Percentiles rank a stretch among this genome's conserved stretches.
Conservation (phyloP, 2,113 vertebrate species). For the Polyodon spathula region DNA sequence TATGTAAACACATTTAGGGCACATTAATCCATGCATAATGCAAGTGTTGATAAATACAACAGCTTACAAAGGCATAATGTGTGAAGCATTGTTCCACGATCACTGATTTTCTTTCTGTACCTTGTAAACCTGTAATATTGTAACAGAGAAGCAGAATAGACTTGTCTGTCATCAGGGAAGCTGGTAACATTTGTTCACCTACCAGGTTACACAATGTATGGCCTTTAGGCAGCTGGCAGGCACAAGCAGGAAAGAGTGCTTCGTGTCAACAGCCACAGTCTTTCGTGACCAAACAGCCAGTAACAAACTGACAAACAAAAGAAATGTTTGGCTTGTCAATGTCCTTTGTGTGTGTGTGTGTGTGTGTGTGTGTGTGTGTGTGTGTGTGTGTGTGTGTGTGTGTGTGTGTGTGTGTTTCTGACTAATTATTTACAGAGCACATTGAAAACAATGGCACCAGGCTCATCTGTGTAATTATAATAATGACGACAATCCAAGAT, state of each 20-base stretch:
- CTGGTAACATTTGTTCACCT: conserved; percentile 62
- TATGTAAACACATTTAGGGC: conserved; percentile 34
- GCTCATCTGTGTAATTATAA: no score
- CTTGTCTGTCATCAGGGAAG: conserved; percentile 73
- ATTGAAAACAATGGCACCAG: no score
- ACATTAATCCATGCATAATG: conserved; percentile 25
- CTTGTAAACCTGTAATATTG: conserved; percentile 53
- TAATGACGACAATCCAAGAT: no score
- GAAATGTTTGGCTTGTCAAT: conserved; percentile 41
- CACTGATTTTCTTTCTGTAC: conserved; percentile 58
- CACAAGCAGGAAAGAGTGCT: conserved; percentile 62
- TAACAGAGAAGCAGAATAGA: conserved; percentile 63
- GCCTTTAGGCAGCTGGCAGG: conserved; percentile 69
- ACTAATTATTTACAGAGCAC: no score
- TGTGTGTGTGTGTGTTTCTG: conserved; percentile 49
- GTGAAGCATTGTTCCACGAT: conserved; percentile 49
- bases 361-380: conserved; percentile 34
- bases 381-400: conserved; percentile 28
- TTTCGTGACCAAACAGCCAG: conserved; percentile 48
- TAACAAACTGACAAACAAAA: conserved; percentile 41
- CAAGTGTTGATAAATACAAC: conserved; percentile 44
- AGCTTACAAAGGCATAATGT: conserved; percentile 34
- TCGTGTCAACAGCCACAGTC: conserved; percentile 71
- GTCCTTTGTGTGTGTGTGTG: conserved; percentile 34
- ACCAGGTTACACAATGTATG: conserved; percentile 50